Percentiles rank a stretch among this genome's conserved stretches.
Evolutionary conservation across 1,140 invertebrate species (phyloP).

Genomic region (Procambarus clarkii): DNA sequence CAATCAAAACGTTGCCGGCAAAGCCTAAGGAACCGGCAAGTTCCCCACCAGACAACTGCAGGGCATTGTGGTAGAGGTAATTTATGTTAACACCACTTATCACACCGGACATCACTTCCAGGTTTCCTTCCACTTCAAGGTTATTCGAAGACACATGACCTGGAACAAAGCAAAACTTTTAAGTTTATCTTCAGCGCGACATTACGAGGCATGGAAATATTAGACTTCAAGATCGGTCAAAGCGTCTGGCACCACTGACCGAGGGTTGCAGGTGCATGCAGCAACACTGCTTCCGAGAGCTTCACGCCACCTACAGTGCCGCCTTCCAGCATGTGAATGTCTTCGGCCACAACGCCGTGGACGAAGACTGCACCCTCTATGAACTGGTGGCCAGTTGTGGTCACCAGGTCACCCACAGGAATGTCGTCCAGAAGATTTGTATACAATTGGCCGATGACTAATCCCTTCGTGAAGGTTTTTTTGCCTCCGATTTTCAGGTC

Average conservation of each 20-base stretch:
- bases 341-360: background rate
- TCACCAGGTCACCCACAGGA: constrained; percentile 23
- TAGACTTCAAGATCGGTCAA: too few species aligned
- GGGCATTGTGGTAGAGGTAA: constrained; percentile 6
- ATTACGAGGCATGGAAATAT: too few species aligned
- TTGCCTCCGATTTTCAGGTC: background rate
- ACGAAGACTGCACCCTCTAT: constrained; percentile 12
- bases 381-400: background rate
- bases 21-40: constrained; percentile 29
- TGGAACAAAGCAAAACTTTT: background rate
- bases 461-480: constrained; percentile 12
- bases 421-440: constrained; percentile 15
- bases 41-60: constrained; percentile 15
- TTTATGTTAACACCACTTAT: constrained; percentile 38
- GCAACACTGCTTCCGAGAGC: constrained; percentile 3
- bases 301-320: constrained; percentile 29
- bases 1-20: constrained; percentile 23
- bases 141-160: background rate
- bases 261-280: background rate
- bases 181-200: too few species aligned
- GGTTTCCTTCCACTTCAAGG: background rate
- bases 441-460: background rate
- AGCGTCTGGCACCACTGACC: background rate
- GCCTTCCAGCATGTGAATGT: background rate
- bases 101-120: background rate